Base-by-base conservation (phyloP, 2,888 invertebrate species). In the Phrixothrix hirtus region DNA sequence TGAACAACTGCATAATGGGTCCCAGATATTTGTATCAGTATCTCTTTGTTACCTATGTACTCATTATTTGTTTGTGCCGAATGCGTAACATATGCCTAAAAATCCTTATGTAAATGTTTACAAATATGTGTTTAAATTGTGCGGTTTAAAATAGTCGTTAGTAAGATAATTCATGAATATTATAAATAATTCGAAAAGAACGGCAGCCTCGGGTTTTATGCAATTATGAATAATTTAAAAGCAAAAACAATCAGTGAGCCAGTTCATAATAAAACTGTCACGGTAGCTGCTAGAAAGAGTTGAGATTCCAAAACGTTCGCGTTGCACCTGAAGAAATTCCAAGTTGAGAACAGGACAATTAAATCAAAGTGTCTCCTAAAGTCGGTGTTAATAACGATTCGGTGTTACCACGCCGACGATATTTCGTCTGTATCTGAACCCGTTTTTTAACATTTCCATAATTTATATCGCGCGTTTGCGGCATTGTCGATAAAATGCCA, bases 341-440 rank as follows among this genome's bases (percentile, higher is more conserved):
- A 51, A 58, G 58, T 61, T 49, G 63, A 57, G 62, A 68, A 66
- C 60, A 54, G 58, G 66, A 69, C 72, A 71, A 73, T 72, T 73
- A 72, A 72, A 73, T 72, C 72, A 71, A 71, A 64, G 66, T 65
- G 70, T 69, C 62, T 66, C 61, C 57, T 64, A 67, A 63, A 63
- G n/a, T 66, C 70, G 69, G 72, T 61, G 65, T 65, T 65, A 63
- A 64, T 63, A 65, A 65, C 63, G 65, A 60, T 64, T 60, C 53
- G 53, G 62, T 65, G 68, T 66, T 69, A 67, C 69, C 66, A 62
- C 52, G 62, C 55, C 57, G 54, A 59, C 56, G 57, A 47, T 56
- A 58, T 59, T 57, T 57, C 54, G 59, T 56, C 55, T 45, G 55
- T 56, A 54, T 51, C 44, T 42, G 52, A 56, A 59, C 59, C 54